Evolutionary conservation across 30 jellyfish, hydroid and myxozoan genomes (phyloP), one percentile per base, ranked within the genome.

Genomic region (Pseudorhiza aurosa): DNA sequence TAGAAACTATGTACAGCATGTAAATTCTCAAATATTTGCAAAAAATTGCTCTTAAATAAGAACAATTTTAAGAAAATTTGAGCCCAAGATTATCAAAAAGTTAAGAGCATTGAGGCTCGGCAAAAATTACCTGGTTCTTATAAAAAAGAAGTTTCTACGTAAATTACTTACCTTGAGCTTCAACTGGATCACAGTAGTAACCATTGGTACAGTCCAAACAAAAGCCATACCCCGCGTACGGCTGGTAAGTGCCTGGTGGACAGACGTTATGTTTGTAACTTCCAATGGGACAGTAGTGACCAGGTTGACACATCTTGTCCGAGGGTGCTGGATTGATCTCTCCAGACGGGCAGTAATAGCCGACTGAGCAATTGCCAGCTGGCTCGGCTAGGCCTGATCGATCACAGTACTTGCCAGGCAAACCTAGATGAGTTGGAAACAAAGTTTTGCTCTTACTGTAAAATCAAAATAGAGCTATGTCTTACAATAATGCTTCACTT

Each of bases 331-430:
- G 99, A 65, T 75, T 68, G 30, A 81, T 75, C 64, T 81, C 91
- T 28, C 99, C 99, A 24, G 99, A 76, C 3, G 99, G 99, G 50
- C 99, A 93, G 85, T 93, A 93, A 58, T 77, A 93, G 15, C 99
- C 99, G 22, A 59, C 83, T 4, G 95, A 53, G 65, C 99, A 93
- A 89, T 86, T 93, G 19, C 99, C 99, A 28, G 90, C 74, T 1
- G 99, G 99, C 21, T 62, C 93, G 1, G 97, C 62, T 9, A 93
- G 81, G 19, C 97, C 99, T 18, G 96, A 56, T 4, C 95, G 72
- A 17, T 68, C 95, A 58, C 99, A 93, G 80, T 93, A 93, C 87
- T 67, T 75, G 67, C 99, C 99, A 32, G 92, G 96, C 30, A 78
- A 39, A 68, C 98, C 98, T 93, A 57, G n/a, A n/a, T n/a, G n/a